Conservation (phyloP, 2,888 invertebrate species). For the Hypolimnas misippus region DNA sequence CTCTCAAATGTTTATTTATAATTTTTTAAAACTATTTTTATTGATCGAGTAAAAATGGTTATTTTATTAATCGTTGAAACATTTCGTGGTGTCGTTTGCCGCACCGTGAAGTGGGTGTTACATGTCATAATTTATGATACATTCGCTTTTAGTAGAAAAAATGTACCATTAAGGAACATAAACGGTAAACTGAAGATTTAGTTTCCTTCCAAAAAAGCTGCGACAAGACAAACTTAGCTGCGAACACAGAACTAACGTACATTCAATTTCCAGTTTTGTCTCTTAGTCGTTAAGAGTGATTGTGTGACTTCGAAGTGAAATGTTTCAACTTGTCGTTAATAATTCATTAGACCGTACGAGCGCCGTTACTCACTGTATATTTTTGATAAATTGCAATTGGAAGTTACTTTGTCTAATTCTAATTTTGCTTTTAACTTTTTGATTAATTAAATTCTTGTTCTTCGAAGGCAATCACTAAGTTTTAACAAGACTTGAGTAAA, state of each 20-base stretch:
- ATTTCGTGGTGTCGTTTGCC: conserved; percentile 51
- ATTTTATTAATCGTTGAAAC: conserved; percentile 44
- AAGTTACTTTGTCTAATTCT: conserved; percentile 52
- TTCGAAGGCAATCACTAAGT: neutral
- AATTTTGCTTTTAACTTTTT: conserved; percentile 40
- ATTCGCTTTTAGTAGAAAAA: conserved; percentile 64
- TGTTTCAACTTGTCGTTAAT: conserved; percentile 40
- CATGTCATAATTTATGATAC: conserved; percentile 76
- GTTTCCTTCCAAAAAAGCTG: conserved; percentile 63
- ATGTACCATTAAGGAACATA: conserved; percentile 69
- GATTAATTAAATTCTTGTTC: conserved; percentile 6
- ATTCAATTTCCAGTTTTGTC: conserved; percentile 36
- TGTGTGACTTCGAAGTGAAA: conserved; percentile 11
- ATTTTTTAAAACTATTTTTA: neutral
- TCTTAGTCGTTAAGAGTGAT: neutral
- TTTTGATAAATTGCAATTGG: conserved; percentile 65
- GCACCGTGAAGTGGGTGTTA: conserved; percentile 63
- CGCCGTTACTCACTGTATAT: conserved; percentile 53
- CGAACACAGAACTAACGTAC: conserved; percentile 8
- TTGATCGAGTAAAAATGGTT: conserved; percentile 42
- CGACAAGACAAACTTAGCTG: conserved; percentile 36
- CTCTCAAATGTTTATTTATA: no score
- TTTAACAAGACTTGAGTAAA: conserved; percentile 3
- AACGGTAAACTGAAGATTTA: conserved; percentile 76
- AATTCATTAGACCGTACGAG: conserved; percentile 52